phyloP scores from a whole-genome alignment of 2,113 vertebrate genomes.

The Percina caprodes region DNA sequence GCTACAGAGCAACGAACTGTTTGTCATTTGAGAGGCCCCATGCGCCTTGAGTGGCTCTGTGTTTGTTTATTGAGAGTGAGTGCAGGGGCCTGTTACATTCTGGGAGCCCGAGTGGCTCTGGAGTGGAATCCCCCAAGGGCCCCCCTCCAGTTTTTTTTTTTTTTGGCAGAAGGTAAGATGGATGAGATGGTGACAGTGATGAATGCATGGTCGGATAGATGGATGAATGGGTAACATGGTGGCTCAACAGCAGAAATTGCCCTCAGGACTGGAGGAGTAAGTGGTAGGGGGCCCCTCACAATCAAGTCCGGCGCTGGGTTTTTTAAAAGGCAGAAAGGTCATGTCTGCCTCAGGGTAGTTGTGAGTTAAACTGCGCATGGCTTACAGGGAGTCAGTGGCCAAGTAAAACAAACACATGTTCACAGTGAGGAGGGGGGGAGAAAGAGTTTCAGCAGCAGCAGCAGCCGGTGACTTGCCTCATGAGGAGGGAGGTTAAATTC shows the following conservation, averaged over 20 bases:
- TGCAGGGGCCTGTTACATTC: conserved; percentile 73
- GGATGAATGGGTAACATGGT: conserved; percentile 82
- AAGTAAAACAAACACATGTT: conserved; percentile 87
- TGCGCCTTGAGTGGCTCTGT: conserved; percentile 75
- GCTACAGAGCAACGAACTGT: conserved; percentile 64
- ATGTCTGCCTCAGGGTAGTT: conserved; percentile 79
- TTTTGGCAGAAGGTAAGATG: conserved; percentile 78
- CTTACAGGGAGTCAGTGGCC: conserved; percentile 77
- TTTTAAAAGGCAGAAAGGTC: conserved; percentile 74
- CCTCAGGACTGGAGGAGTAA: conserved; percentile 72
- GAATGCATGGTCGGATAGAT: conserved; percentile 74
- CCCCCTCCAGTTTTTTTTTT: conserved; percentile 29
- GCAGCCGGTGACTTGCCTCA: conserved; percentile 56
- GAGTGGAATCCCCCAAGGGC: conserved; percentile 49
- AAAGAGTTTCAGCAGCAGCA: conserved; percentile 31
- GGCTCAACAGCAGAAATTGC: conserved; percentile 76
- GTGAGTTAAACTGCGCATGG: conserved; percentile 81
- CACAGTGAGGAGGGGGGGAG: conserved; percentile 39
- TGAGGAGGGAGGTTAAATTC: conserved; percentile 67
- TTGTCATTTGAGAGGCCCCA: conserved; percentile 79
- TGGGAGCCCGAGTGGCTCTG: conserved; percentile 75
- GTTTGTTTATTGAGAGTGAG: conserved; percentile 85
- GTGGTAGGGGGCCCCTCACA: conserved; percentile 47
- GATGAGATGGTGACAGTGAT: conserved; percentile 81
- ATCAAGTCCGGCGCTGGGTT: conserved; percentile 53